Evolutionary conservation across 2,888 invertebrate species (phyloP).

Genomic region (Sialis fuliginosa): DNA sequence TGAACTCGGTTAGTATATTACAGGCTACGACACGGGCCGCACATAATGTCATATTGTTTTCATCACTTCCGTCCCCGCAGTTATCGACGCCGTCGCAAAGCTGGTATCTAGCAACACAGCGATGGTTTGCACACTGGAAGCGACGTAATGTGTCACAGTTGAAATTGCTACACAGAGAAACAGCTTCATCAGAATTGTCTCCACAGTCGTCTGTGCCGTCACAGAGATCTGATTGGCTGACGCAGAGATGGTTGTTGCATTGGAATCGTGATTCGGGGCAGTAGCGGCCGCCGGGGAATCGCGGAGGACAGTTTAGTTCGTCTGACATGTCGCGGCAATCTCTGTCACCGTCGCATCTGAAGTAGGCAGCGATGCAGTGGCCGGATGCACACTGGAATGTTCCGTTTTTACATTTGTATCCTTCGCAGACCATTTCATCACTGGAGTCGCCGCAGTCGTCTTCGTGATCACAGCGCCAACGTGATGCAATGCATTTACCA

Average conservation of each 20-base stretch:
- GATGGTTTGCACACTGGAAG: conserved; percentile 81
- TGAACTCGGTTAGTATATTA: conserved; percentile 61
- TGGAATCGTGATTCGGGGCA: conserved; percentile 83
- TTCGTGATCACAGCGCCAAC: conserved; percentile 92
- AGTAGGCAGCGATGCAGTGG: conserved; percentile 79
- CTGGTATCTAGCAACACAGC: conserved; percentile 71
- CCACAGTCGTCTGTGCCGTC: conserved; percentile 90
- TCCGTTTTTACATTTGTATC: conserved; percentile 72
- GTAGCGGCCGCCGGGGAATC: conserved; percentile 72
- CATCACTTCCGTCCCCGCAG: conserved; percentile 89
- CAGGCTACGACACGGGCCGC: conserved; percentile 58
- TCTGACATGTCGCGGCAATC: conserved; percentile 83
- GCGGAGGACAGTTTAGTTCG: conserved; percentile 75
- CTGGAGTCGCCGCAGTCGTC: conserved; percentile 93
- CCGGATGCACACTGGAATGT: conserved; percentile 86
- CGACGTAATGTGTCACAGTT: conserved; percentile 67
- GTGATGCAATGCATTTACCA: conserved; percentile 77
- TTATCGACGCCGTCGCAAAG: conserved; percentile 85
- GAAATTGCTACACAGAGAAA: conserved; percentile 63
- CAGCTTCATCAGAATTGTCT: conserved; percentile 75
- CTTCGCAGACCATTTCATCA: conserved; percentile 71
- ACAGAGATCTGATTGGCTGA: conserved; percentile 75
- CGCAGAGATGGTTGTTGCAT: conserved; percentile 82
- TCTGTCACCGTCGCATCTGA: conserved; percentile 76
- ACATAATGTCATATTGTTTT: conserved; percentile 85